These are phyloP conservation scores for Cephalopholis sonnerati DNA, from an alignment of 2,113 vertebrate genomes.

Conservation along the genomic window DNA sequence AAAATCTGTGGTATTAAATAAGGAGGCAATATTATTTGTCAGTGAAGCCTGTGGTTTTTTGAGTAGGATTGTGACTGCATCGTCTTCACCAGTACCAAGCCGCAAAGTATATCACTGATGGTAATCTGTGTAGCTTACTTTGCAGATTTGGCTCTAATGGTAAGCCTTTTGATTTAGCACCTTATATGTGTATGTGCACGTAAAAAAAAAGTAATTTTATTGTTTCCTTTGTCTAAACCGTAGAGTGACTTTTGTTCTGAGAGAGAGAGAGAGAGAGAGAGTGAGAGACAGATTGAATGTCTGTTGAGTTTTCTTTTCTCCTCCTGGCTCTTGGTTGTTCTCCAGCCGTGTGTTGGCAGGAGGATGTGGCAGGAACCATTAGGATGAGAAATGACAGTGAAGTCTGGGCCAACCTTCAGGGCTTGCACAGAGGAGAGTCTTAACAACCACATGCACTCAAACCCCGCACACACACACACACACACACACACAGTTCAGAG, in stretches of 20 bases:
- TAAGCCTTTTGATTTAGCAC: not conserved
- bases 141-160: not conserved
- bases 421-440: slow-evolving; percentile 71
- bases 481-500: slow-evolving; percentile 26
- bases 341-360: slow-evolving; percentile 73
- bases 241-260: slow-evolving; percentile 46
- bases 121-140: not conserved
- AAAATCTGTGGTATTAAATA: not conserved
- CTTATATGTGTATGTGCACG: not conserved
- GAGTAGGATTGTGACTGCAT: not conserved
- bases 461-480: slow-evolving; percentile 26
- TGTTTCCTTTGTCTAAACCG: slow-evolving; percentile 20
- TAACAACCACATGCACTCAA: slow-evolving; percentile 63
- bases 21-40: not conserved
- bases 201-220: slow-evolving; percentile 6
- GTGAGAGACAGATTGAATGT: slow-evolving; percentile 58
- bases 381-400: slow-evolving; percentile 80
- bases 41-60: not conserved
- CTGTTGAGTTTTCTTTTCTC: slow-evolving; percentile 72
- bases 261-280: slow-evolving; percentile 23
- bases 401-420: slow-evolving; percentile 78
- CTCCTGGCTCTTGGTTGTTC: slow-evolving; percentile 69
- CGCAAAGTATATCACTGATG: not conserved
- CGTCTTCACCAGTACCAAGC: not conserved
- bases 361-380: slow-evolving; percentile 80